Conservation (phyloP, 1,140 invertebrate genomes). For the Drosophila rufa region DNA sequence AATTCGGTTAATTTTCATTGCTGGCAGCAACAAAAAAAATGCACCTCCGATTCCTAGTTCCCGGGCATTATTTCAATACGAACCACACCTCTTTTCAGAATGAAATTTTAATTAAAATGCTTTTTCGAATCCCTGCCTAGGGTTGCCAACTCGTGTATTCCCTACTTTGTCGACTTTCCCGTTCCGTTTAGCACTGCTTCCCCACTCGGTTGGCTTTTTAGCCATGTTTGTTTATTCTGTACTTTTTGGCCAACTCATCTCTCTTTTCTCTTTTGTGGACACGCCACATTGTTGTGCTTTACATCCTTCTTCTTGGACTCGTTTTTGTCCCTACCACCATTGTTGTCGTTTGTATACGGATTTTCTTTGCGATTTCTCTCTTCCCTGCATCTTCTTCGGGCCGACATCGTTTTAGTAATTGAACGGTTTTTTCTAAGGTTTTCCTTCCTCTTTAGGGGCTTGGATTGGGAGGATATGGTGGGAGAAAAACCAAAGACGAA, state of each 20-base stretch:
- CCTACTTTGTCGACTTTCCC: not conserved
- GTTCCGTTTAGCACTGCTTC: no score
- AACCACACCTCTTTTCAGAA: not conserved
- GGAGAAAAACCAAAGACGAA: constrained; percentile 1
- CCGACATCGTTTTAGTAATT: constrained; percentile 19
- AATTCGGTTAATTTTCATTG: constrained; percentile 4
- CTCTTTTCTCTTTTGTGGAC: constrained; percentile 12
- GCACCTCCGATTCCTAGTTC: not conserved
- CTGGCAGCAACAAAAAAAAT: not conserved
- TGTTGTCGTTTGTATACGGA: constrained; percentile 12
- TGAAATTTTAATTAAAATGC: constrained; percentile 14
- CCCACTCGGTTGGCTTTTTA: constrained; percentile 11
- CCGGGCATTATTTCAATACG: constrained; percentile 4
- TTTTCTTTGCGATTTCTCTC: not conserved
- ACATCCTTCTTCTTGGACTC: constrained; percentile 13
- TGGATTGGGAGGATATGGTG: not conserved
- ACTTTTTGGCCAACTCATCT: constrained; percentile 17
- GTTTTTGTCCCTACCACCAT: constrained; percentile 10
- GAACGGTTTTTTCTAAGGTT: constrained; percentile 7
- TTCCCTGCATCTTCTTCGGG: constrained; percentile 3
- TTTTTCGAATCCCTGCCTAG: not conserved
- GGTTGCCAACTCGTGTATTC: not conserved
- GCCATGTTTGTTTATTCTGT: constrained; percentile 14
- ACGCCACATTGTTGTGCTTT: constrained; percentile 20
- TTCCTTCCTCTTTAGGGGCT: not conserved